phyloP scores from a whole-genome alignment of 2,888 invertebrate genomes.

The Dryococelus australis region DNA sequence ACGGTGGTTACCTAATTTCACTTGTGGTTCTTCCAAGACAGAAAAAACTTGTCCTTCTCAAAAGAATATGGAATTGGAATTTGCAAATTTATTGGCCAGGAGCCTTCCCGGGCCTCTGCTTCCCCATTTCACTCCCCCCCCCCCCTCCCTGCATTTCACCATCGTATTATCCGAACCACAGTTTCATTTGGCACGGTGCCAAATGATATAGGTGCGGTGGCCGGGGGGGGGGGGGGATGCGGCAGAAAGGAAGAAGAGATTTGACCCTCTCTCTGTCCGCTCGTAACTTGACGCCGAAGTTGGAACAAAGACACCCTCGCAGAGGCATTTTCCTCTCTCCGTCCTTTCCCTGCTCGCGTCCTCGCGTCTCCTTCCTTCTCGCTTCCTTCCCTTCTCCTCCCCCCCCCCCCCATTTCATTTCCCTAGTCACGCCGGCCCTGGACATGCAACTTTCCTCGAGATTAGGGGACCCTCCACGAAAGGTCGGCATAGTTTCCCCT shows the following conservation, averaged over 20 bases:
- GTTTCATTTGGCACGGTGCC: neutral
- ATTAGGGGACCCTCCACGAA: neutral
- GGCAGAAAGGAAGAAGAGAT: neutral
- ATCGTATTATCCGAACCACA: neutral
- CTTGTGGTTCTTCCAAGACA: neutral
- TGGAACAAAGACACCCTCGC: neutral
- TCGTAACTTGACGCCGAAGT: slow-evolving; percentile 16
- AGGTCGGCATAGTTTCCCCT: neutral
- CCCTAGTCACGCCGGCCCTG: neutral
- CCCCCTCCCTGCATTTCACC: too few relatives aligned
- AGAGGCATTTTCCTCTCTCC: neutral
- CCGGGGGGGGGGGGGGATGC: neutral
- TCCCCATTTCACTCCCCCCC: neutral
- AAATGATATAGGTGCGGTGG: neutral
- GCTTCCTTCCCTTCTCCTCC: neutral
- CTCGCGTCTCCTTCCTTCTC: neutral
- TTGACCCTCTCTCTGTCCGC: neutral
- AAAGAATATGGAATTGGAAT: slow-evolving; percentile 16
- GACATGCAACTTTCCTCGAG: neutral
- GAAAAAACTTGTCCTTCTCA: neutral
- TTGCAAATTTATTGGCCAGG: slow-evolving; percentile 10
- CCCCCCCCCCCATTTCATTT: neutral
- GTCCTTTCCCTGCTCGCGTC: neutral
- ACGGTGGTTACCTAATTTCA: neutral
- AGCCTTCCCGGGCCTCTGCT: neutral